Evolutionary conservation across 2,797 vertebrate genomes (phyloP).

Genomic region (Eidolon dupreanum): DNA sequence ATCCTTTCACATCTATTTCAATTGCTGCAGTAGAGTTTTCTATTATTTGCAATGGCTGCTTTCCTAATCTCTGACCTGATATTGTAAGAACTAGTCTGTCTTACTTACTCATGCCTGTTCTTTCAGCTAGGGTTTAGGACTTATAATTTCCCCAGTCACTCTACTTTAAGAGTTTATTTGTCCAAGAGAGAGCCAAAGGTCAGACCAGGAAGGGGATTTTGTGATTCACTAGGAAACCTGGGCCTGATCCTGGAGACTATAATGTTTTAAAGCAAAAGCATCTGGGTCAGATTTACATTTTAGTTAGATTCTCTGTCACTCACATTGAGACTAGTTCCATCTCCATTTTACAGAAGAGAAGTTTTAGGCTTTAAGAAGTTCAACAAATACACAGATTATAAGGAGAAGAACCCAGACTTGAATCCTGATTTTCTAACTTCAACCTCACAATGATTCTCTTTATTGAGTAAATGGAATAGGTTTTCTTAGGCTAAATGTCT

Average conservation of each 20-base stretch:
- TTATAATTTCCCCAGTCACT: background rate
- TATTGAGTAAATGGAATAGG: background rate
- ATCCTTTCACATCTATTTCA: background rate
- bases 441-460: background rate
- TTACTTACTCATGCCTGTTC: background rate
- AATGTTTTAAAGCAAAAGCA: background rate
- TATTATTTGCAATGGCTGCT: background rate
- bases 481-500: background rate
- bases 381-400: background rate
- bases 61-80: background rate
- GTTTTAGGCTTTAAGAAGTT: background rate
- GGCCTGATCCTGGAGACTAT: background rate
- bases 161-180: background rate
- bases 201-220: background rate
- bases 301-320: background rate
- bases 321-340: background rate
- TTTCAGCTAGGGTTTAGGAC: background rate
- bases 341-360: background rate
- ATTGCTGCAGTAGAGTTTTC: background rate
- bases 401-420: background rate
- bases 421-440: conserved; percentile 31
- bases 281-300: background rate
- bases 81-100: background rate
- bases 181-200: background rate
- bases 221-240: background rate